These are phyloP conservation scores for Geopemphigus sp. DNA, from an alignment of 1,140 invertebrate genomes.

Conservation along the genomic window DNA sequence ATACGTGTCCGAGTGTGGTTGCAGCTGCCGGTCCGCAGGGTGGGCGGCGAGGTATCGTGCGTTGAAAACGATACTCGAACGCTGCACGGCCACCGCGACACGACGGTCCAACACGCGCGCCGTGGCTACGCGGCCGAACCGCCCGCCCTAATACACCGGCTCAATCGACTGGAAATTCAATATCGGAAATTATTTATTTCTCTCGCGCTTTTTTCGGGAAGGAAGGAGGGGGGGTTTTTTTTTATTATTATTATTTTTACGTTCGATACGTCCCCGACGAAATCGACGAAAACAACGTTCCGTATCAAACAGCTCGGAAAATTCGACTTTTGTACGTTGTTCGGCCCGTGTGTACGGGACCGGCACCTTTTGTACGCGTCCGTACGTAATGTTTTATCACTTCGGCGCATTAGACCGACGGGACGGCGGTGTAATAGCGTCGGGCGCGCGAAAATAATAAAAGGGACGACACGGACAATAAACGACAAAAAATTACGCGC, in stretches of 20 bases:
- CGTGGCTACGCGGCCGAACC: too few species aligned
- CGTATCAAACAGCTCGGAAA: constrained; percentile 49
- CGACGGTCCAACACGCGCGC: background rate
- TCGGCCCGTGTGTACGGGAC: background rate
- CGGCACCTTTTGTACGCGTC: constrained; percentile 8
- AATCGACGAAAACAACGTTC: constrained; percentile 44
- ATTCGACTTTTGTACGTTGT: constrained; percentile 40
- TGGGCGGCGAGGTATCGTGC: background rate
- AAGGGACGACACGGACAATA: background rate
- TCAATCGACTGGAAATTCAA: constrained; percentile 48
- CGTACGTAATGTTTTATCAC: background rate
- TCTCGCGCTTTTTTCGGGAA: background rate
- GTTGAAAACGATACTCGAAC: constrained; percentile 6
- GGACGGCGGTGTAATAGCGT: too few species aligned
- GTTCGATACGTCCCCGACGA: constrained; percentile 8
- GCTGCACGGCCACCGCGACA: background rate
- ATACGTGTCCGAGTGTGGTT: constrained; percentile 40
- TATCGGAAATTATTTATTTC: constrained; percentile 40
- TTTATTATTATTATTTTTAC: constrained; percentile 10
- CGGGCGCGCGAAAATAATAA: too few species aligned
- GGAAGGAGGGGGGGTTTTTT: too few species aligned
- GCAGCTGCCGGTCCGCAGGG: constrained; percentile 27
- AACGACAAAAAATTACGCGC: constrained; percentile 1
- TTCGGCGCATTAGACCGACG: too few species aligned
- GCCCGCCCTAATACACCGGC: background rate